phyloP scores from a whole-genome alignment of 2,797 vertebrate genomes.

The Hippopotamyrus pictus region DNA sequence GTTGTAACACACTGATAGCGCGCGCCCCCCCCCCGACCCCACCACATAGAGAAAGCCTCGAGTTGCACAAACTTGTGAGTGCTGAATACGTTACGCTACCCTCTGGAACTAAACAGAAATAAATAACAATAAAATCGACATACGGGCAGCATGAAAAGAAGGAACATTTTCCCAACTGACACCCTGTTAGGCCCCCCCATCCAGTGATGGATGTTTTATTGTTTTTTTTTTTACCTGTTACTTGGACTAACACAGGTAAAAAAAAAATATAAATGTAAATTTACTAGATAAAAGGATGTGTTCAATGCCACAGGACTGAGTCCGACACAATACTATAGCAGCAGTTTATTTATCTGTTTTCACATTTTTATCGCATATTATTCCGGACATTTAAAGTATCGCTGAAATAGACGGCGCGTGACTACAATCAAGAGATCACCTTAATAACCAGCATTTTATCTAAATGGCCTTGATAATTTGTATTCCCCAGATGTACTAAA shows the following conservation, averaged over 20 bases:
- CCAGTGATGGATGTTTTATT: background rate
- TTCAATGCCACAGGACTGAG: background rate
- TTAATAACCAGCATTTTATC: background rate
- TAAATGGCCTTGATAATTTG: background rate
- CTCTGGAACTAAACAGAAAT: background rate
- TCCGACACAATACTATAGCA: background rate
- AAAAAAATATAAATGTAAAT: constrained; percentile 10
- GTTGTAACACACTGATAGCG: background rate
- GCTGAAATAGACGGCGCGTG: background rate
- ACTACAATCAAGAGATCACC: background rate
- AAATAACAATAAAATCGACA: background rate
- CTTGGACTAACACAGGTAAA: background rate
- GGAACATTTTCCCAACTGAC: background rate
- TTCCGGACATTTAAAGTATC: background rate
- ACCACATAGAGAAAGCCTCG: background rate
- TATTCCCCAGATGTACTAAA: background rate
- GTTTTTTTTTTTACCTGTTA: background rate
- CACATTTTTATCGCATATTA: background rate
- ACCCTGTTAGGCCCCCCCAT: background rate
- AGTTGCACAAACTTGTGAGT: background rate
- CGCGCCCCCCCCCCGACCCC: background rate
- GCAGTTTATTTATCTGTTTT: background rate
- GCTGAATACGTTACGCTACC: background rate
- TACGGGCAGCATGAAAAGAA: background rate
- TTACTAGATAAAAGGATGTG: background rate